Evolutionary conservation across 2,113 vertebrate species (phyloP), one percentile per base, ranked within the genome.

Genomic region (human (Homo sapiens)): DNA sequence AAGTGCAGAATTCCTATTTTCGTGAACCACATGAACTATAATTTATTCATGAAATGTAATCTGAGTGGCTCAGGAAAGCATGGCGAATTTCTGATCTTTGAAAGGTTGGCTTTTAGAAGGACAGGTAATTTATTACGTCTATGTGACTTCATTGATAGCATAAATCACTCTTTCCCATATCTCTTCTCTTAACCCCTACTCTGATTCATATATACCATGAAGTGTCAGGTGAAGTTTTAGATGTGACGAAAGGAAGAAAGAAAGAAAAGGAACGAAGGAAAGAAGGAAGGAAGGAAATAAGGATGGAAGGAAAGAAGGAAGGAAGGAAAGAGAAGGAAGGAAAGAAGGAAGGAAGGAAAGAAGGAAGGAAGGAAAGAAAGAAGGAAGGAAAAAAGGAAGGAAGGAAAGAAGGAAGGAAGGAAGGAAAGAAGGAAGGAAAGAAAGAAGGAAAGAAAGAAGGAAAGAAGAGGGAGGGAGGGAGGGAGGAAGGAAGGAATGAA

Each of bases 281-380:
- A 8, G 57, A 23, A 10, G 57, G 3, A 59, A 10, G 8, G 1
- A 10, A 23, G 8, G 22, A 23, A 25, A 22, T 8, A 59, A 10
- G 57, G 20, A 9, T 25, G 22, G 23, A 59, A 59, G 20, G 18
- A 55, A 57, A 0, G 2, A 22, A 25, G 23, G 57, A 11, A 2
- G 23, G 10, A 12, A 25, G 38, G 38, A 5, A 4, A 27, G 23
- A 3, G 8, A 57, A 57, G 8, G 23, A 25, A 4, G 3, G 3
- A 4, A 3, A 9, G 9, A 25, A 27, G 1, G 1, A 27, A 61
- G 3, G 23, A 11, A 27, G 25, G 10, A 11, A 61, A 2, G 4
- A 9, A 59, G 20, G 55, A 7, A 57, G 25, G 23, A 23, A 25
- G 9, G 57, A 59, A 23, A 8, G 22, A 8, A 23, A 59, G 9